Evolutionary conservation across 2,888 invertebrate species (phyloP).

Genomic region (Pristionchus mayeri): DNA sequence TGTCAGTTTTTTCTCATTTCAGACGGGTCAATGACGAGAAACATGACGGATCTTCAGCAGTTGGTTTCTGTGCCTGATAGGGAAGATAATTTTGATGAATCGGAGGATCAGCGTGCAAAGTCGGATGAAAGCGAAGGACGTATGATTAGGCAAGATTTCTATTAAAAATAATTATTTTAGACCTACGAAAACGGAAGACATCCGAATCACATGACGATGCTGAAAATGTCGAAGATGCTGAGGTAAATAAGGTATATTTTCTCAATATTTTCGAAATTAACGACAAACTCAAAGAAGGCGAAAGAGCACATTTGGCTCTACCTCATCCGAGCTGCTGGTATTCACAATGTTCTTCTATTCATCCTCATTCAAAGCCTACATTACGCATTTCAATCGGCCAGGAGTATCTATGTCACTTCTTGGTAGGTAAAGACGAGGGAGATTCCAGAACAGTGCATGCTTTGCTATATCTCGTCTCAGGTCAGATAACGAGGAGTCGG

Average conservation of each 20-base stretch:
- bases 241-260: background rate
- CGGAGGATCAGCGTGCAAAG: too few relatives aligned
- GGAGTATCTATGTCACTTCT: constrained; percentile 81
- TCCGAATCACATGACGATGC: background rate
- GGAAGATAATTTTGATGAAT: background rate
- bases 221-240: background rate
- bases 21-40: background rate
- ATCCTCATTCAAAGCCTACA: constrained; percentile 76
- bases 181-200: background rate
- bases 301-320: constrained; percentile 81
- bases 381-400: constrained; percentile 88
- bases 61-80: background rate
- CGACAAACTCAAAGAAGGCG: background rate
- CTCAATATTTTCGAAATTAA: too few relatives aligned
- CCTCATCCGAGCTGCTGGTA: background rate
- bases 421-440: too few relatives aligned
- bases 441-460: too few relatives aligned
- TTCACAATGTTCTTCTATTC: background rate
- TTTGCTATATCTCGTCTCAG: background rate
- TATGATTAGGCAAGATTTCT: too few relatives aligned
- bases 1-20: background rate
- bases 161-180: background rate
- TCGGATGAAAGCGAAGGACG: background rate
- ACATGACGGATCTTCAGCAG: background rate
- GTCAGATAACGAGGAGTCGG: background rate